Percentiles rank a stretch among this genome's conserved stretches.
Conservation (phyloP, 2,797 vertebrate genomes). For the Balearica regulorum region DNA sequence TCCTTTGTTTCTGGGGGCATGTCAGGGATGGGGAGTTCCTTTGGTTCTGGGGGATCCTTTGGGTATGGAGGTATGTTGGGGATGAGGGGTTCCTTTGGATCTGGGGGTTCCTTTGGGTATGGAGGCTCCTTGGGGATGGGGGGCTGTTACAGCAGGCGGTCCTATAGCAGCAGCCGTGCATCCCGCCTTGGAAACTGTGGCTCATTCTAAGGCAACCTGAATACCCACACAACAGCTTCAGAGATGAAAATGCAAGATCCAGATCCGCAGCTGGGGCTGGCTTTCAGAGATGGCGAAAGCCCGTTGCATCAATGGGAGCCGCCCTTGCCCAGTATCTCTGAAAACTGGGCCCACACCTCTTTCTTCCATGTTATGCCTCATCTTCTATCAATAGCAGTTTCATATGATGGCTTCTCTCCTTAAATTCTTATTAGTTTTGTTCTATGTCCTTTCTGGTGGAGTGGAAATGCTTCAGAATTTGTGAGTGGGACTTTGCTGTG, state of each 20-base stretch:
- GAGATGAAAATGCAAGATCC: accelerated
- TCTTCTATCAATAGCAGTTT: not conserved
- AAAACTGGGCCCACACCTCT: not conserved
- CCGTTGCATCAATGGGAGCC: not conserved
- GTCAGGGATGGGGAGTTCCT: not conserved
- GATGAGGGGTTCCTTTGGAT: not conserved
- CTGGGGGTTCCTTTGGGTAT: not conserved
- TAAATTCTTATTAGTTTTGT: not conserved
- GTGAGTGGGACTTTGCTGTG: not conserved
- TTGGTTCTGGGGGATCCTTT: not conserved
- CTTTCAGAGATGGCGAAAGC: not conserved
- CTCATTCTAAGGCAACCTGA: not conserved
- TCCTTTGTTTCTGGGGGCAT: not conserved
- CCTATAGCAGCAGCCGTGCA: accelerated
- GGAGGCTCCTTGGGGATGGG: not conserved
- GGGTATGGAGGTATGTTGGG: not conserved
- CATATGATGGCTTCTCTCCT: accelerated
- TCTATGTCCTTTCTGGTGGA: not conserved
- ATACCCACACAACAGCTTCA: accelerated
- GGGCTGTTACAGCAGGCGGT: not conserved
- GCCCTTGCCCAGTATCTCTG: not conserved
- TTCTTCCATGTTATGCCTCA: not conserved
- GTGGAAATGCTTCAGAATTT: not conserved
- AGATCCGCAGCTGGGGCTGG: not conserved
- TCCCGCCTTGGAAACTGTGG: not conserved